These are phyloP conservation scores for Drosophila dives DNA, from an alignment of 2,888 invertebrate species.

Conservation along the genomic window DNA sequence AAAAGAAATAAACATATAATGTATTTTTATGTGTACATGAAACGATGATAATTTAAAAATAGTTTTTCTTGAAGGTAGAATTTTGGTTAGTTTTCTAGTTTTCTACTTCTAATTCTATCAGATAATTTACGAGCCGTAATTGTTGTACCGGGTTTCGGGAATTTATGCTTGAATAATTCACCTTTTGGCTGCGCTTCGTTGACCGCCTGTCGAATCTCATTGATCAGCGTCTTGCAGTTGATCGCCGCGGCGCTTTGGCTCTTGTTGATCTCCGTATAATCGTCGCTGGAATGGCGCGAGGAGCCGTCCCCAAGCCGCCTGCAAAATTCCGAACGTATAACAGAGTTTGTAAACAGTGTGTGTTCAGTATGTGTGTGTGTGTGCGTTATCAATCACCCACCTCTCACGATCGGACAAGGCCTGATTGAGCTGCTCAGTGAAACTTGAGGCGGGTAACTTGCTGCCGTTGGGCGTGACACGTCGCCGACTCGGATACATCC, in stretches of 20 bases:
- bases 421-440: slow-evolving; percentile 94
- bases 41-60: slow-evolving; percentile 26
- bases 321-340: slow-evolving; percentile 56
- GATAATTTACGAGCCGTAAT: slow-evolving; percentile 11
- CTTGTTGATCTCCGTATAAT: slow-evolving; percentile 87
- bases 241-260: slow-evolving; percentile 88
- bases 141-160: slow-evolving; percentile 20
- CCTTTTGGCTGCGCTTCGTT: slow-evolving; percentile 95
- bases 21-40: slow-evolving; percentile 41
- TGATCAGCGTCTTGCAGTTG: slow-evolving; percentile 92
- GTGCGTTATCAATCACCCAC: slow-evolving; percentile 82
- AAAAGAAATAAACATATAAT: slow-evolving; percentile 15
- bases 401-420: slow-evolving; percentile 94
- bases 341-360: slow-evolving; percentile 39
- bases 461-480: slow-evolving; percentile 84
- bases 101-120: slow-evolving; percentile 14
- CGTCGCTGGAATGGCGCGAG: slow-evolving; percentile 88
- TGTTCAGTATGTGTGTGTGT: slow-evolving; percentile 11
- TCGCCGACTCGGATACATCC: slow-evolving; percentile 85
- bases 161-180: slow-evolving; percentile 82
- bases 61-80: slow-evolving; percentile 18
- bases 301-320: slow-evolving; percentile 85
- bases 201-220: slow-evolving; percentile 95
- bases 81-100: slow-evolving; percentile 51
- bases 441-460: slow-evolving; percentile 89